phyloP scores from a whole-genome alignment of 2,113 vertebrate genomes.

The Procavia capensis region DNA sequence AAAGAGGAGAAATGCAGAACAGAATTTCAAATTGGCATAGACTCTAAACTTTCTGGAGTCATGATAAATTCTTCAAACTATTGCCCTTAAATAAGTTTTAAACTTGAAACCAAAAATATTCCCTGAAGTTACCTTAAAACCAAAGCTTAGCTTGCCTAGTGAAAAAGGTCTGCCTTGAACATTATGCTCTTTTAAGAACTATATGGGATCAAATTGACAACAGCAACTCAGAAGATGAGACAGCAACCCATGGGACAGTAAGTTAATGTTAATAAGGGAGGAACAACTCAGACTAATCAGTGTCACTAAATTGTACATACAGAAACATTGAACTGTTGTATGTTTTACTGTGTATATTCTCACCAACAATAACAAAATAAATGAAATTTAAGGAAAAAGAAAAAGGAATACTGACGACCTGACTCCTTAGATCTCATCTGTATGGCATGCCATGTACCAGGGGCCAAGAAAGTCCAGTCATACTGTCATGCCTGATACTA shows the following conservation, averaged over 20 bases:
- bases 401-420: neutral
- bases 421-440: slow-evolving; percentile 27
- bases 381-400: neutral
- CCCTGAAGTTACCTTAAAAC: neutral
- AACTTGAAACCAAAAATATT: neutral
- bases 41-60: neutral
- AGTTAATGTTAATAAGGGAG: neutral
- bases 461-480: neutral
- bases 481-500: neutral
- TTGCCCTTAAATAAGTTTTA: neutral
- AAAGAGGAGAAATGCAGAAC: neutral
- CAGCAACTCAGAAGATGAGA: too few relatives aligned
- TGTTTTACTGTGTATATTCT: neutral
- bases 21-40: neutral
- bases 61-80: neutral
- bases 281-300: neutral
- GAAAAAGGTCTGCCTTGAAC: too few relatives aligned
- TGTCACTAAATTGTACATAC: neutral
- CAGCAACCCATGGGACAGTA: too few relatives aligned
- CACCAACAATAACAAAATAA: neutral
- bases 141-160: neutral
- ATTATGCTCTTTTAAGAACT: too few relatives aligned
- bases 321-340: neutral
- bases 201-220: too few relatives aligned
- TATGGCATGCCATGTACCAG: neutral